A percentile compares a stretch with the other conserved stretches of the same genome.
phyloP scores from a whole-genome alignment of 2,888 invertebrate species.

The Caenorhabditis sinica region DNA sequence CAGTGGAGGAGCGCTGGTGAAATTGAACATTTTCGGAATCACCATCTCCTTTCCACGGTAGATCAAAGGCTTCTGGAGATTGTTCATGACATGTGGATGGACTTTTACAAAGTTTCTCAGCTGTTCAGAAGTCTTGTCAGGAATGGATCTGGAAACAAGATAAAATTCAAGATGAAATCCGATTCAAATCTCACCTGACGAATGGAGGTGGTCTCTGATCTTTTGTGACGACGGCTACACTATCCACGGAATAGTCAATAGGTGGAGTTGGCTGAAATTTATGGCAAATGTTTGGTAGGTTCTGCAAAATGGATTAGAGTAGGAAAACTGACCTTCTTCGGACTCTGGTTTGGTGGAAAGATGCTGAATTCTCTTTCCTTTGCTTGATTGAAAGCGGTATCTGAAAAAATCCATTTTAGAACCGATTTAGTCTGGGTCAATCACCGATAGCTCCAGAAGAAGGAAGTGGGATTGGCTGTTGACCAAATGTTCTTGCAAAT shows the following conservation, averaged over 20 bases:
- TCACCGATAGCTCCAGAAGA: constrained; percentile 34
- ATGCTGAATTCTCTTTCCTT: constrained; percentile 45
- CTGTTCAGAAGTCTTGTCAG: constrained; percentile 55
- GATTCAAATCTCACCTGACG: constrained; percentile 8
- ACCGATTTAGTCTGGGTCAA: not conserved
- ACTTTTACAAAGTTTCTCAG: constrained; percentile 63
- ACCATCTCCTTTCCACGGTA: constrained; percentile 66
- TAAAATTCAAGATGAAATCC: not conserved
- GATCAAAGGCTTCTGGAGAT: constrained; percentile 57
- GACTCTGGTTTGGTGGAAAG: constrained; percentile 44
- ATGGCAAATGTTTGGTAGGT: too few relatives aligned
- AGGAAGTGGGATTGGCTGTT: constrained; percentile 61
- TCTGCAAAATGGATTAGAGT: not conserved
- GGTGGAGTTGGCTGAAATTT: constrained; percentile 55
- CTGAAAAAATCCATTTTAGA: constrained; percentile 12
- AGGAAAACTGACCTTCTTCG: constrained; percentile 39
- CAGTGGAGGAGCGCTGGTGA: constrained; percentile 35
- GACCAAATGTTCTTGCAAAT: constrained; percentile 56
- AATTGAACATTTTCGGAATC: constrained; percentile 65
- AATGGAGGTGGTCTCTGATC: constrained; percentile 58
- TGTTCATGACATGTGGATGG: constrained; percentile 63
- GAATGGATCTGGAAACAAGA: constrained; percentile 30
- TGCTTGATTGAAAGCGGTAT: constrained; percentile 60
- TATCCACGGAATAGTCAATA: constrained; percentile 65
- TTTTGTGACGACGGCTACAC: constrained; percentile 51